Evolutionary conservation across 2,797 vertebrate genomes (phyloP), one percentile per base, ranked within the genome.

Genomic region (Semotilus atromaculatus): DNA sequence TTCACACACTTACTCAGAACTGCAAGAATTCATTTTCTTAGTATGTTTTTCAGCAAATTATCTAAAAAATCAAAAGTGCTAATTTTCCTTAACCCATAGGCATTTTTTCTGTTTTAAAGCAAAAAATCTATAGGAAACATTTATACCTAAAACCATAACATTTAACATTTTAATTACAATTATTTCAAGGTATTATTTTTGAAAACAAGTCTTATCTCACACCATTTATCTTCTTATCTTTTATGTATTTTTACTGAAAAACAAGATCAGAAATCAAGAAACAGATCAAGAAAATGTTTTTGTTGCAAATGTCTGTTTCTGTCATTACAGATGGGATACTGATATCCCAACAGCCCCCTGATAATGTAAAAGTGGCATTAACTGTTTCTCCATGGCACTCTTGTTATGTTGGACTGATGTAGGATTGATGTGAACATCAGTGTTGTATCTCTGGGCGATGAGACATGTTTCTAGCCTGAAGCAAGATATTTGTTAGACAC

Each of bases 391-490:
- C 9, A 13, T 48, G 19, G 21, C 67, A 45, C 55, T 36, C 45
- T 83, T 62, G 82, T 78, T n/a, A 67, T 60, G 73, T 78, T 21
- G 66, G 23, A 45, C 9, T 84, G 29, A 78, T 84, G 51, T 78
- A 36, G 53, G 53, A 78, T 84, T 48, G 38, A 84, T 84, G 66
- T 71, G 66, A 71, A 78, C 51, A 71, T 26, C 10, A 53, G 23
- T 40, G 14, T 75, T 48, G 51, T 74, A 71, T 75, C 66, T 45
- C 51, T 58, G 53, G 66, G 8, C 31, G 2, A 78, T n/a, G 26
- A 71, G 36, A 60, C 66, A 55, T 71, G 53, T 84, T 71, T 71
- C 34, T 62, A 60, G 74, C 82, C 82, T 48, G 38, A 23, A 77
- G 53, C 53, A 14, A 78, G 38, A 26, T 84, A 74, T 84, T 84